Evolutionary conservation across 53 echinoderm and acorn worm genomes (phyloP).

Genomic region (Astropecten irregularis): DNA sequence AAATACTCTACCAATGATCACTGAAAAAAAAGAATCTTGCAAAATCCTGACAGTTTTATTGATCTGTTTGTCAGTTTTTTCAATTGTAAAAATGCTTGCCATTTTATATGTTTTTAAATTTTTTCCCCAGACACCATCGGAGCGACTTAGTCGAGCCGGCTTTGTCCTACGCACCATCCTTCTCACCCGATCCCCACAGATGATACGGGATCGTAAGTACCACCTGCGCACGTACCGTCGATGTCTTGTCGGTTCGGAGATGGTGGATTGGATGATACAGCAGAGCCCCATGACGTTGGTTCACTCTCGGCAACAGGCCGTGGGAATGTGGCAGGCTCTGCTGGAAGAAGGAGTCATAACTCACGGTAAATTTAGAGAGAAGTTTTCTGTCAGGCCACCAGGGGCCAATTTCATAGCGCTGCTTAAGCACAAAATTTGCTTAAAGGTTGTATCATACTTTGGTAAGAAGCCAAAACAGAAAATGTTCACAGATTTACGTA

Average conservation of each 20-base stretch:
- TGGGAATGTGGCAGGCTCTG: conserved; percentile 98
- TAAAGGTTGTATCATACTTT: too few relatives aligned
- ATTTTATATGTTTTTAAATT: too few relatives aligned
- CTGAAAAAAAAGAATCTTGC: too few relatives aligned
- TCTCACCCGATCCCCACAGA: conserved; percentile 80
- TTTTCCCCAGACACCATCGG: conserved; percentile 74
- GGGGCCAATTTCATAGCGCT: too few relatives aligned
- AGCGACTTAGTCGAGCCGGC: conserved; percentile 82
- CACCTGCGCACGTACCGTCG: conserved; percentile 91
- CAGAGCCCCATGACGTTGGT: conserved; percentile 86
- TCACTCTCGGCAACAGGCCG: conserved; percentile 90
- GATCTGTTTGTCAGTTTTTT: too few relatives aligned
- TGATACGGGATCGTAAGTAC: conserved; percentile 93
- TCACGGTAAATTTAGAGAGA: conserved; percentile 70
- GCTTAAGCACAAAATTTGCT: too few relatives aligned
- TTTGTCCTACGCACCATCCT: conserved; percentile 85
- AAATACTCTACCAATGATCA: too few relatives aligned
- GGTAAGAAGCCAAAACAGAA: too few relatives aligned
- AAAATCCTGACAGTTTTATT: too few relatives aligned
- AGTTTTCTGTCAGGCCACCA: too few relatives aligned
- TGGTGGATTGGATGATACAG: conserved; percentile 98
- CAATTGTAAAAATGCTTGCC: too few relatives aligned
- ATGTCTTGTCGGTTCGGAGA: conserved; percentile 93
- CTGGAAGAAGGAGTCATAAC: conserved; percentile 91
- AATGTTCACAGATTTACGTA: too few relatives aligned